These are phyloP conservation scores for Drosophila watanabei DNA, from an alignment of 1,140 invertebrate genomes.

Conservation along the genomic window DNA sequence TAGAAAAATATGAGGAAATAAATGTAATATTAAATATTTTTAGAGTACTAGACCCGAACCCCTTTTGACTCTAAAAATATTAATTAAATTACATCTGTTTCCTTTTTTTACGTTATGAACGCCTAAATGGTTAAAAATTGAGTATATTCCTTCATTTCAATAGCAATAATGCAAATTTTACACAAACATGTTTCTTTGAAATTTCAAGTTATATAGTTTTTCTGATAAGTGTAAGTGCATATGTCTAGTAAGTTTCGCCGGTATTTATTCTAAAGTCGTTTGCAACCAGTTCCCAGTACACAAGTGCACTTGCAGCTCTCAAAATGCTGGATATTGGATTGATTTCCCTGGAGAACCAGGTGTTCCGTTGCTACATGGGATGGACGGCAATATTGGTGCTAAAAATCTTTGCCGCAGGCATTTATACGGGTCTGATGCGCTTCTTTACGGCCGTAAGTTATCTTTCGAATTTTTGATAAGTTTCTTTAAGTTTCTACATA, in stretches of 20 bases:
- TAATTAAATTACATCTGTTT: neutral
- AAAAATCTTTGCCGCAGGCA: slow-evolving; percentile 87
- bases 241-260: neutral
- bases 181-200: neutral
- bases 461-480: neutral
- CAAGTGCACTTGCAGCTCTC: slow-evolving; percentile 19
- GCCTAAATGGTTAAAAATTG: neutral
- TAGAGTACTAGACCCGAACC: too few relatives aligned
- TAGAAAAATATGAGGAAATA: too few relatives aligned
- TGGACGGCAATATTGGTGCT: slow-evolving; percentile 87
- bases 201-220: neutral
- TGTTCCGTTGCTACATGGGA: slow-evolving; percentile 87
- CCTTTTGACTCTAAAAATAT: neutral
- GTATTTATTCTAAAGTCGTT: slow-evolving; percentile 3
- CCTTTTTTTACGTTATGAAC: neutral
- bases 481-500: neutral
- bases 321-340: slow-evolving; percentile 59
- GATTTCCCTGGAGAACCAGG: slow-evolving; percentile 77
- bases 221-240: neutral
- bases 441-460: slow-evolving; percentile 87
- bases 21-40: neutral
- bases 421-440: slow-evolving; percentile 87
- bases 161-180: neutral
- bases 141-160: neutral
- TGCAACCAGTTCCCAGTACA: slow-evolving; percentile 28